These are phyloP conservation scores for Sphaerophoria rueppellii DNA, from an alignment of 2,888 invertebrate species.

Conservation along the genomic window DNA sequence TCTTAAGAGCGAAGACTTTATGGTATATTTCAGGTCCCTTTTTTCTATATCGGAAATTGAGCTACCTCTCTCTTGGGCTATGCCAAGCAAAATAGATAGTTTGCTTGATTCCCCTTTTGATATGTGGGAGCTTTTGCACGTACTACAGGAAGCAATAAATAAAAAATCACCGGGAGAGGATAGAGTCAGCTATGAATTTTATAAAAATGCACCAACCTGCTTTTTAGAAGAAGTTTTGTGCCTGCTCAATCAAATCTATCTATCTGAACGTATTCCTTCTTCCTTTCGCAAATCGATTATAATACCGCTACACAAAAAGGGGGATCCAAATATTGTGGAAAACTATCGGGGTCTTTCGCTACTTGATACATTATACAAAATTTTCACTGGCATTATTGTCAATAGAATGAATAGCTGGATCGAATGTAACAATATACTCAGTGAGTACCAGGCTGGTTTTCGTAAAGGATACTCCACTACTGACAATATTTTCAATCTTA, in stretches of 20 bases:
- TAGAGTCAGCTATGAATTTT: slow-evolving; percentile 13
- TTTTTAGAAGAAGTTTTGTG: slow-evolving; percentile 7
- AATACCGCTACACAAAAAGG: slow-evolving; percentile 1
- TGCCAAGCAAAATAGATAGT: slow-evolving; percentile 6
- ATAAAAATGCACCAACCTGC: slow-evolving; percentile 1
- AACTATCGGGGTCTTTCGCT: slow-evolving; percentile 33
- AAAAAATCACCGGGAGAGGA: not conserved
- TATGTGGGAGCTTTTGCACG: not conserved
- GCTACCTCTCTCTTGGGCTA: not conserved
- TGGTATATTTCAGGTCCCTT: slow-evolving; percentile 15
- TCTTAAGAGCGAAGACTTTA: slow-evolving; percentile 1
- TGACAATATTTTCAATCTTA: slow-evolving; percentile 31
- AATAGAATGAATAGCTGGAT: slow-evolving; percentile 24
- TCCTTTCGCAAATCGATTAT: slow-evolving; percentile 17
- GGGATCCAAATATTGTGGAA: not conserved
- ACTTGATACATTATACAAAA: slow-evolving; percentile 33
- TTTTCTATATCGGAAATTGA: slow-evolving; percentile 1
- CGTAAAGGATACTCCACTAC: slow-evolving; percentile 26
- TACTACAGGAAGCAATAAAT: slow-evolving; percentile 4
- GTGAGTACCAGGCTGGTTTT: slow-evolving; percentile 36
- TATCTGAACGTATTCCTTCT: not conserved
- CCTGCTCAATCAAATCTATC: slow-evolving; percentile 6
- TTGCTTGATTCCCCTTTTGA: slow-evolving; percentile 12
- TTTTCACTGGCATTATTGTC: slow-evolving; percentile 22
- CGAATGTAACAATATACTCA: not conserved